These are phyloP conservation scores for Conopomorpha cramerella DNA, from an alignment of 1,140 invertebrate genomes.

Conservation along the genomic window DNA sequence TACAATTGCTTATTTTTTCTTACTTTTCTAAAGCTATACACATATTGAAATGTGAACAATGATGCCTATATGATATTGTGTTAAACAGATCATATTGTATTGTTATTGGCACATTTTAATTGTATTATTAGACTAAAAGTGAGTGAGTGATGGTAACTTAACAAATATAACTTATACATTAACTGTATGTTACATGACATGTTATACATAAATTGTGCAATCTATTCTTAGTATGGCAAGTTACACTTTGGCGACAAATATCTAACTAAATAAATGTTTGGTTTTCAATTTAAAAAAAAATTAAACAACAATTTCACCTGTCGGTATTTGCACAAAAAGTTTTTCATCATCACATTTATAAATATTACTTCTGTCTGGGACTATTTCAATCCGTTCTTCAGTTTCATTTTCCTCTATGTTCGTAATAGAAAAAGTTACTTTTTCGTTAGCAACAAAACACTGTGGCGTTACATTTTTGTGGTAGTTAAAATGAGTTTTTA, in stretches of 20 bases:
- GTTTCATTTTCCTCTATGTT: conserved; percentile 28
- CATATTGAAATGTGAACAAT: too few relatives aligned
- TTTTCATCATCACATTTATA: conserved; percentile 26
- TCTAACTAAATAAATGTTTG: conserved; percentile 17
- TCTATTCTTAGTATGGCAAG: conserved; percentile 44
- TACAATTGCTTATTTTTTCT: too few relatives aligned
- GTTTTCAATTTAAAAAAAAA: conserved; percentile 6
- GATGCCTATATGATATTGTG: too few relatives aligned
- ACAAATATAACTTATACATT: background rate
- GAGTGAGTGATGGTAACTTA: conserved; percentile 17
- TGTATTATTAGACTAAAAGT: conserved; percentile 23
- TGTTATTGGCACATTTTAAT: too few relatives aligned
- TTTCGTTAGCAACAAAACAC: conserved; percentile 41
- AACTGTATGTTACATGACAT: conserved; percentile 18
- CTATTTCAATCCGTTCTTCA: conserved; percentile 13
- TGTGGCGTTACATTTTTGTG: conserved; percentile 64
- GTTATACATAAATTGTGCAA: too few relatives aligned
- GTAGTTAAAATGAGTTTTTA: conserved; percentile 76
- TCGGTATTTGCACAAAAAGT: conserved; percentile 42
- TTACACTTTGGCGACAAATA: conserved; percentile 44
- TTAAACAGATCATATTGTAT: too few relatives aligned
- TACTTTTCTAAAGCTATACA: too few relatives aligned
- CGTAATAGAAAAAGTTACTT: conserved; percentile 36
- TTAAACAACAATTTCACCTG: conserved; percentile 34
- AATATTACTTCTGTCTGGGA: conserved; percentile 17